Percentiles rank a stretch among this genome's conserved stretches.
phyloP scores from a whole-genome alignment of 2,888 invertebrate species.

The Gryllus longicercus region DNA sequence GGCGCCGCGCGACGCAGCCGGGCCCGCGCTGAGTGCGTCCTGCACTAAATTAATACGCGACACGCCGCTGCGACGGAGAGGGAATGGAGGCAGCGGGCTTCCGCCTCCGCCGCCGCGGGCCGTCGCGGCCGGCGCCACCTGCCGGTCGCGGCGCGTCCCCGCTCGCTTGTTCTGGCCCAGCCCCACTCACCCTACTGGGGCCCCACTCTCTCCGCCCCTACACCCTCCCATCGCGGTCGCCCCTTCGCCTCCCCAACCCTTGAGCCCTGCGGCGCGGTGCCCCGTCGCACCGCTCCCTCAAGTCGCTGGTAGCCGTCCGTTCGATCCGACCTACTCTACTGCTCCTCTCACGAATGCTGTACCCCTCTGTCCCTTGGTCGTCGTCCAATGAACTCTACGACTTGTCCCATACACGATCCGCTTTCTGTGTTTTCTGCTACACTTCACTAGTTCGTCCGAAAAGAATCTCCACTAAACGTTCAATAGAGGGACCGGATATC shows the following conservation, averaged over 20 bases:
- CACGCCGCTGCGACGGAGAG: not conserved
- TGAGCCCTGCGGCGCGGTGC: too few species aligned
- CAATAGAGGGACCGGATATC: too few species aligned
- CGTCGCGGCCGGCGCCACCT: not conserved
- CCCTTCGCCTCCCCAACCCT: not conserved
- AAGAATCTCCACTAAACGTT: too few species aligned
- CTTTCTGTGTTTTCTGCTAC: too few species aligned
- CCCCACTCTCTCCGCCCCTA: not conserved
- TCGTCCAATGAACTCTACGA: too few species aligned
- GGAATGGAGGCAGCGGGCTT: not conserved
- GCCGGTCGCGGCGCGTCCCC: not conserved
- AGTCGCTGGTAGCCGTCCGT: too few species aligned
- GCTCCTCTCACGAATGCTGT: too few species aligned
- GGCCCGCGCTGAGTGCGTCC: not conserved
- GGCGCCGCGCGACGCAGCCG: not conserved
- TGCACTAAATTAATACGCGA: slow-evolving; percentile 17
- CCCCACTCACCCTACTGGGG: not conserved
- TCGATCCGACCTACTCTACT: too few species aligned
- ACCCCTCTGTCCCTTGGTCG: too few species aligned
- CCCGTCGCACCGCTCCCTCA: too few species aligned
- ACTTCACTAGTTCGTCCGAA: too few species aligned
- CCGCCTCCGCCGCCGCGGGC: not conserved
- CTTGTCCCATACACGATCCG: too few species aligned
- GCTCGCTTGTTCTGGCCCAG: not conserved
- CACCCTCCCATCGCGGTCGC: not conserved